Evolutionary conservation across 53 echinoderm and acorn worm species (phyloP).

Genomic region (Patiria pectinifera): DNA sequence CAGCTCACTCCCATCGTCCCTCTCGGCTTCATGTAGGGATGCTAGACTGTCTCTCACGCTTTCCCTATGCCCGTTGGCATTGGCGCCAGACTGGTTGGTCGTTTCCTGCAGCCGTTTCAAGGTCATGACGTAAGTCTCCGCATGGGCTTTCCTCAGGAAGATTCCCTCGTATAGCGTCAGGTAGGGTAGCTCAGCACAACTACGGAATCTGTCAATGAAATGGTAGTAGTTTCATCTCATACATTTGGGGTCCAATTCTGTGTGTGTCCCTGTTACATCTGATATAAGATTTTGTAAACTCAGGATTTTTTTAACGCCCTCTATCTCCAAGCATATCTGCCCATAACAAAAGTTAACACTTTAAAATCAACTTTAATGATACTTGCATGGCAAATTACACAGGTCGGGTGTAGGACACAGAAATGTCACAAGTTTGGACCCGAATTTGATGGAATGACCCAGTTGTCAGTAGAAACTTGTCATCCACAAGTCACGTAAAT

Average conservation of each 20-base stretch:
- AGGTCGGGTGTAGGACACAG: too few species aligned
- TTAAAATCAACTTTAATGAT: too few species aligned
- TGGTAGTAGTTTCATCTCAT: background rate
- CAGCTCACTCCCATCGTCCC: conserved; percentile 33
- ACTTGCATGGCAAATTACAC: too few species aligned
- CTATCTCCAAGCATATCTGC: too few species aligned
- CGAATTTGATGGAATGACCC: too few species aligned
- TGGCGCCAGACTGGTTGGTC: conserved; percentile 1
- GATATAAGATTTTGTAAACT: too few species aligned
- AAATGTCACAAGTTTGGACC: too few species aligned
- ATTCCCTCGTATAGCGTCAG: conserved; percentile 79
- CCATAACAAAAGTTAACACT: too few species aligned
- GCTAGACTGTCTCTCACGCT: conserved; percentile 25
- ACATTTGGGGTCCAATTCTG: background rate
- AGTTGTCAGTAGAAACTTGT: too few species aligned
- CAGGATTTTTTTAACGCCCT: too few species aligned
- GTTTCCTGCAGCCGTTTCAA: conserved; percentile 63
- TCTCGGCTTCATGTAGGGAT: conserved; percentile 35
- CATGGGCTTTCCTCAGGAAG: conserved; percentile 89
- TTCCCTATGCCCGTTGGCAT: background rate
- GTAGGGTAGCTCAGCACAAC: conserved; percentile 83
- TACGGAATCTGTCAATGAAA: conserved; percentile 60
- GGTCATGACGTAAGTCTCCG: conserved; percentile 82
- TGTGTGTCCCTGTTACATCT: too few species aligned
- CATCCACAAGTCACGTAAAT: too few species aligned